A percentile compares a stretch with the other conserved stretches of the same genome.
Conservation (phyloP, 2,113 vertebrate genomes). For the Speoplatyrhinus poulsoni region DNA sequence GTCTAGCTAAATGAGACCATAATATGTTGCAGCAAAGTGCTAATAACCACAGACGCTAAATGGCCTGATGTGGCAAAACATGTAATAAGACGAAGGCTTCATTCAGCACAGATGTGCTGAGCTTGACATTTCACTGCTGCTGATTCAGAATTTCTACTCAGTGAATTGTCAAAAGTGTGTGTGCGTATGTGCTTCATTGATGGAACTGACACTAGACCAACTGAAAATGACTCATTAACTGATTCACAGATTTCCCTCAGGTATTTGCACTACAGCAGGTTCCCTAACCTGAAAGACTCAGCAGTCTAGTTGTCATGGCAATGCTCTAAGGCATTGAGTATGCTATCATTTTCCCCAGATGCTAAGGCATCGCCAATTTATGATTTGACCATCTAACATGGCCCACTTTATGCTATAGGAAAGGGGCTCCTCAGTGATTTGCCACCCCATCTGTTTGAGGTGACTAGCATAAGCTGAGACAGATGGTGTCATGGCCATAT, state of each 20-base stretch:
- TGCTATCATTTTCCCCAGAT: background rate
- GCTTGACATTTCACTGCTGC: constrained; percentile 34
- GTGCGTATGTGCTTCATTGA: background rate
- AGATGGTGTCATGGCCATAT: constrained; percentile 60
- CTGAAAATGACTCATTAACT: constrained; percentile 18
- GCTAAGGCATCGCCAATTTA: constrained; percentile 1
- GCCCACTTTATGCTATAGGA: constrained; percentile 42
- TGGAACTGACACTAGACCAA: background rate
- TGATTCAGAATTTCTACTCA: constrained; percentile 28
- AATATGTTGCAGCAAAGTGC: no score
- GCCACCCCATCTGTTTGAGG: constrained; percentile 68
- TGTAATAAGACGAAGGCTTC: constrained; percentile 30
- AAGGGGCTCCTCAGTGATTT: constrained; percentile 57
- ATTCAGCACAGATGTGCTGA: constrained; percentile 48
- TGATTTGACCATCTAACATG: constrained; percentile 6
- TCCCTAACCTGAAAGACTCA: constrained; percentile 27
- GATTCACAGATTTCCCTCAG: constrained; percentile 26
- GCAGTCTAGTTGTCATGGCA: constrained; percentile 15
- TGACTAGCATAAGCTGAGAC: constrained; percentile 69
- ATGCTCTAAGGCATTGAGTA: constrained; percentile 3
- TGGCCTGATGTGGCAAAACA: constrained; percentile 43
- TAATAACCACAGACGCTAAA: constrained; percentile 2
- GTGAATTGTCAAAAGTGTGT: constrained; percentile 21
- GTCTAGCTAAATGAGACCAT: background rate
- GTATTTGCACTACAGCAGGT: constrained; percentile 1